A percentile compares a stretch with the other conserved stretches of the same genome.
Evolutionary conservation across 2,113 vertebrate genomes (phyloP).

Genomic region (Plotosus lineatus): DNA sequence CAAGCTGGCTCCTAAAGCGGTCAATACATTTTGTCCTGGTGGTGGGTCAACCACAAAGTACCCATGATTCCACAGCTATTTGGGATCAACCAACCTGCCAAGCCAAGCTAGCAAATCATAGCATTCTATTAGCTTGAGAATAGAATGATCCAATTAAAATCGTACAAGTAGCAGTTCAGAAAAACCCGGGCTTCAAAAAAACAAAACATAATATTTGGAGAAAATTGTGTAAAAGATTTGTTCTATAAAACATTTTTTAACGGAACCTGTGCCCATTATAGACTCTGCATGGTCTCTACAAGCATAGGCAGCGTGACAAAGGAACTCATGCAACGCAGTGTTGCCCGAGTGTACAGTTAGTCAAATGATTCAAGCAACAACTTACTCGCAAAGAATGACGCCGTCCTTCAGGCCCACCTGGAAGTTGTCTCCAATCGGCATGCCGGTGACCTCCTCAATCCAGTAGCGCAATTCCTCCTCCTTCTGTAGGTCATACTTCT

Average conservation of each 20-base stretch:
- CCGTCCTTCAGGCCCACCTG: slow-evolving; percentile 86
- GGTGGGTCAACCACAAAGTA: neutral
- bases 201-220: neutral
- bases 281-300: neutral
- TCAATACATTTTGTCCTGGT: no score
- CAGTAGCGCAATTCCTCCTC: slow-evolving; percentile 85
- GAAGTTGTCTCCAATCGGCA: slow-evolving; percentile 84
- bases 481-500: slow-evolving; percentile 84
- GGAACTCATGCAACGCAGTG: neutral
- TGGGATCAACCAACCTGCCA: neutral
- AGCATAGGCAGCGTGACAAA: neutral
- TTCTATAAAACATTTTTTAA: neutral
- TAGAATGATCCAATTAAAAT: neutral
- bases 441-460: slow-evolving; percentile 87
- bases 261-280: neutral
- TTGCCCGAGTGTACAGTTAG: neutral
- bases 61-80: neutral
- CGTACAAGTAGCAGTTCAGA: neutral
- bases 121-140: neutral
- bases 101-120: neutral
- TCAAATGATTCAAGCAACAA: neutral
- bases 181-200: neutral
- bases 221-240: neutral
- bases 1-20: neutral
- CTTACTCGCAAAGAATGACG: slow-evolving; percentile 87